These are phyloP conservation scores for Cephalopholis sonnerati DNA, from an alignment of 2,113 vertebrate species.

Conservation along the genomic window DNA sequence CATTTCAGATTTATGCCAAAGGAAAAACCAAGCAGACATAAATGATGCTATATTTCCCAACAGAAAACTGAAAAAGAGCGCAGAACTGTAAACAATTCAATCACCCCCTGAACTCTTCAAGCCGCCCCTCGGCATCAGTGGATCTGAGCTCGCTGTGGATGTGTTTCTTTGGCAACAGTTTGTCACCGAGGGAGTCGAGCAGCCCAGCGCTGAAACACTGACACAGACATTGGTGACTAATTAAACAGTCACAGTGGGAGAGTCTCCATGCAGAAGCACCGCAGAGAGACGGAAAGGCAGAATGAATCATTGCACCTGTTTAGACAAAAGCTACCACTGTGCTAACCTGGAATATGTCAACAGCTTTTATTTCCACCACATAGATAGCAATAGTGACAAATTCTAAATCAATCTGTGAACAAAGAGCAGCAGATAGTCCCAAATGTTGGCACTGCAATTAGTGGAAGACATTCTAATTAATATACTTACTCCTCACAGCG, in stretches of 20 bases:
- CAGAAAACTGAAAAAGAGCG: slow-evolving; percentile 65
- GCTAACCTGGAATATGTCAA: slow-evolving; percentile 73
- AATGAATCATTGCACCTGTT: slow-evolving; percentile 79
- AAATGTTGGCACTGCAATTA: slow-evolving; percentile 59
- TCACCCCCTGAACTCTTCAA: slow-evolving; percentile 73
- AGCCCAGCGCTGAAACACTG: slow-evolving; percentile 57
- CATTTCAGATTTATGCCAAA: slow-evolving; percentile 67
- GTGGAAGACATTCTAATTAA: slow-evolving; percentile 51
- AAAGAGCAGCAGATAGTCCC: slow-evolving; percentile 57
- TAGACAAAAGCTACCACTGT: slow-evolving; percentile 74
- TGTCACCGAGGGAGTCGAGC: slow-evolving; percentile 71
- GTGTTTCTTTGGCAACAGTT: slow-evolving; percentile 77
- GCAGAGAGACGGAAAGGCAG: slow-evolving; percentile 52
- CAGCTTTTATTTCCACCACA: slow-evolving; percentile 75
- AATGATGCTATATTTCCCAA: slow-evolving; percentile 70
- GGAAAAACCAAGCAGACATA: slow-evolving; percentile 67
- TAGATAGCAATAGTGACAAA: slow-evolving; percentile 62
- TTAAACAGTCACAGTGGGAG: slow-evolving; percentile 82
- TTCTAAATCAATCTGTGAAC: slow-evolving; percentile 65
- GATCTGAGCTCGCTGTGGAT: slow-evolving; percentile 56
- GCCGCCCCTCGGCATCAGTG: slow-evolving; percentile 67
- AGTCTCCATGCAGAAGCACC: slow-evolving; percentile 61
- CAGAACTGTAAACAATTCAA: slow-evolving; percentile 78
- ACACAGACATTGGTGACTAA: slow-evolving; percentile 78
- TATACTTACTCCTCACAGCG: slow-evolving; percentile 4